phyloP scores from a whole-genome alignment of 2,113 vertebrate species.

The Oceanodroma tethys region DNA sequence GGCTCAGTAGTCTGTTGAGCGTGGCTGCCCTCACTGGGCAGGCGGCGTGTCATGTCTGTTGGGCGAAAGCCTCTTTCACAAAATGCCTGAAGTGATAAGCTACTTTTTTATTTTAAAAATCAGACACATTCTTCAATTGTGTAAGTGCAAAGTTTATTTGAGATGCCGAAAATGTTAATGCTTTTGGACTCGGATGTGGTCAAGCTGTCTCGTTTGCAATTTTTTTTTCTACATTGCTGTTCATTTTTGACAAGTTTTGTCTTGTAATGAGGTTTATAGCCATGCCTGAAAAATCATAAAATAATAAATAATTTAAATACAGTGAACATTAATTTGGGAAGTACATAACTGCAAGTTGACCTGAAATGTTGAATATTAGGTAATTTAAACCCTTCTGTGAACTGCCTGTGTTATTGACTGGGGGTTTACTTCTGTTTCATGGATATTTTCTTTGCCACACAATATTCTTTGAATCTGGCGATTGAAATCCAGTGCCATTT shows the following conservation, averaged over 20 bases:
- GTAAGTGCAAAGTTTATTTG: background rate
- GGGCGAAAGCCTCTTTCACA: background rate
- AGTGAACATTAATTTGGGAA: background rate
- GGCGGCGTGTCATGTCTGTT: rapidly evolving
- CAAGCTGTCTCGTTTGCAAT: background rate
- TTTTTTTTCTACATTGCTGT: background rate
- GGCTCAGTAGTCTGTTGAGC: background rate
- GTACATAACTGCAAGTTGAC: background rate
- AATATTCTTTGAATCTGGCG: background rate
- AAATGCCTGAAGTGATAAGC: background rate
- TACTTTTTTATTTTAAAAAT: background rate
- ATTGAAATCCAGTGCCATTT: background rate
- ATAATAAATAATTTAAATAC: background rate
- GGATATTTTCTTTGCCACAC: background rate
- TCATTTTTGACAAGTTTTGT: background rate
- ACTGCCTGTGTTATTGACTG: background rate
- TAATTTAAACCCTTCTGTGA: background rate
- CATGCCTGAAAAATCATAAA: background rate
- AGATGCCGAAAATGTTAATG: background rate
- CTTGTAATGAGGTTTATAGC: background rate
- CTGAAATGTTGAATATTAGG: background rate
- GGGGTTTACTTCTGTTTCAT: background rate
- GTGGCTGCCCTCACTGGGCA: rapidly evolving
- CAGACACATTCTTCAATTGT: background rate
- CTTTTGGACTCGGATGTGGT: background rate